Base-by-base conservation (phyloP, 1,140 invertebrate genomes). In the Battus philenor region DNA sequence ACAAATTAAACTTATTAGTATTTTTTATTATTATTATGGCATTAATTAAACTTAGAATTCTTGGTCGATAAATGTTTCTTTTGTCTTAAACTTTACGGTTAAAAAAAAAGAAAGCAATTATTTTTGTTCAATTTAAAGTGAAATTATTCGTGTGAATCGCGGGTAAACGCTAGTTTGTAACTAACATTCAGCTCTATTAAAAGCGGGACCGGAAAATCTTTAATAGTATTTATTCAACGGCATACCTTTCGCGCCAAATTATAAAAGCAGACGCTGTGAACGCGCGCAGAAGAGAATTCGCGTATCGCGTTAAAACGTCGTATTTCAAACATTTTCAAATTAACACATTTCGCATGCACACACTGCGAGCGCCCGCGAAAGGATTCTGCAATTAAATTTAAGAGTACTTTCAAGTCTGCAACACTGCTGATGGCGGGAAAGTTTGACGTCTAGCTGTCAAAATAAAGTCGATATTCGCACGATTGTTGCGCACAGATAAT, bases 331-430 rank as follows among this genome's bases (percentile, higher is more conserved):
- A 50, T 56, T 60, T 58, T 63, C 58, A 66, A 73, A 77, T 80
- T 80, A 80, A 70, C 76, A 80, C 76, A 60, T 67, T 75, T 66
- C 46, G 66, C 65, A 62, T 53, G 58, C 55, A 68, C 65, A 73
- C 62, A 72, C 53, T 41, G 27, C 33, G 29, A 55, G 51, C 38
- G 59, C 47, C 47, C 50, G 56, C 50, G 59, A 51, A 38, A 48
- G 57, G 47, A 63, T 65, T 68, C 48, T 39, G 66, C 70, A 76
- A 74, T 76, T 74, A 74, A 65, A 60, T 65, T 66, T 65, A 73
- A 68, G 57, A 67, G 59, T 51, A 47, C 51, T 52, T 54, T 46
- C 30, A 24, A 54, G 44, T 50, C 32, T 16, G 17, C 44, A 17
- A 15, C 44, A 54, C n/a, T 16, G 16, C 17, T 10, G 20, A 16